A percentile compares a stretch with the other conserved stretches of the same genome.
Evolutionary conservation across 2,113 vertebrate genomes (phyloP).

Genomic region (Callionymus lyra): DNA sequence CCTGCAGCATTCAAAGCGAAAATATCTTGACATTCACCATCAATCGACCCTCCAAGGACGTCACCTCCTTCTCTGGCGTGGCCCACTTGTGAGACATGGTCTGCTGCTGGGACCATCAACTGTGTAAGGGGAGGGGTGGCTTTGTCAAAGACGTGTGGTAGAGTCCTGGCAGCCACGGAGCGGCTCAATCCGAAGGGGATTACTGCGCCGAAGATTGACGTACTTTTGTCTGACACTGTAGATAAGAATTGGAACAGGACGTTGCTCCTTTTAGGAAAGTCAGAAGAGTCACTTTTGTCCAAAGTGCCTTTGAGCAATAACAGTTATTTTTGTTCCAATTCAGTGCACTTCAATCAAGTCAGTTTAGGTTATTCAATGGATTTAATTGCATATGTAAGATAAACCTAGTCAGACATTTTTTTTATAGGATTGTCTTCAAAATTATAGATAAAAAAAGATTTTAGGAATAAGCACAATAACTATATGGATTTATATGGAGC

Average conservation of each 20-base stretch:
- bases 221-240: conserved; percentile 18
- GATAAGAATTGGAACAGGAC: conserved; percentile 22
- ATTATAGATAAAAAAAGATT: too few species aligned
- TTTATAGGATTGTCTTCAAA: too few species aligned
- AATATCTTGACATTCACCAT: too few species aligned
- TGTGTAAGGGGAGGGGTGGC: conserved; percentile 38
- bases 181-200: conserved; percentile 52
- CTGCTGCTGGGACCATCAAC: conserved; percentile 31
- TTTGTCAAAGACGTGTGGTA: conserved; percentile 49
- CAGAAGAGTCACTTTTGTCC: conserved; percentile 9
- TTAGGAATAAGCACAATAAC: too few species aligned
- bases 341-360: too few species aligned
- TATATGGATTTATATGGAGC: too few species aligned
- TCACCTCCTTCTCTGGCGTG: conserved; percentile 21
- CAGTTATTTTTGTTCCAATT: background rate
- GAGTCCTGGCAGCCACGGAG: conserved; percentile 22
- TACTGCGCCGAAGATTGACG: conserved; percentile 18
- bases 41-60: conserved; percentile 31
- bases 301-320: conserved; percentile 10
- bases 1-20: background rate
- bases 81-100: conserved; percentile 30
- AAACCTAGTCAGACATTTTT: too few species aligned
- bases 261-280: conserved; percentile 2
- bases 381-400: too few species aligned
- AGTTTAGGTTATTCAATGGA: too few species aligned